Evolutionary conservation across 2,888 invertebrate species (phyloP).

Genomic region (Trissolcus brochymenae): DNA sequence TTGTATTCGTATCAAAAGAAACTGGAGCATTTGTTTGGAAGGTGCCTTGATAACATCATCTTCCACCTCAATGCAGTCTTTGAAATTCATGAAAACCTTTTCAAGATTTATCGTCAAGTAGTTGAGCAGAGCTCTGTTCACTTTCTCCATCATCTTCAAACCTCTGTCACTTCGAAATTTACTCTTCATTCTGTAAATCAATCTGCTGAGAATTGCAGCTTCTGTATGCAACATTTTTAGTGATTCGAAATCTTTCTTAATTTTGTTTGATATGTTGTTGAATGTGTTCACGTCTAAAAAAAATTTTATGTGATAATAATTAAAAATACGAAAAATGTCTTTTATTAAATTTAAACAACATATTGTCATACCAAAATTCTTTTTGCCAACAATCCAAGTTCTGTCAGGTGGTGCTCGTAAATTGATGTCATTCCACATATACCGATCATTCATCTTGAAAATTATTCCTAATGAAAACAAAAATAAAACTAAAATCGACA

Average conservation of each 20-base stretch:
- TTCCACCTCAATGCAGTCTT: slow-evolving; percentile 61
- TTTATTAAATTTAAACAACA: neutral
- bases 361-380: slow-evolving; percentile 63
- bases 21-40: slow-evolving; percentile 80
- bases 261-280: slow-evolving; percentile 51
- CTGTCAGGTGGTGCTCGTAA: slow-evolving; percentile 67
- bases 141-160: slow-evolving; percentile 78
- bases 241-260: slow-evolving; percentile 62
- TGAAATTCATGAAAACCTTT: slow-evolving; percentile 73
- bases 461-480: no score
- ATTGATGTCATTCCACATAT: slow-evolving; percentile 66
- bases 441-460: neutral
- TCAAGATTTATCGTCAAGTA: slow-evolving; percentile 77
- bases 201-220: slow-evolving; percentile 79
- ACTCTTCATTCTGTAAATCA: slow-evolving; percentile 80
- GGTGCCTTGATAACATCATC: slow-evolving; percentile 76
- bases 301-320: neutral
- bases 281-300: slow-evolving; percentile 57
- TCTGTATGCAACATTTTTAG: slow-evolving; percentile 79
- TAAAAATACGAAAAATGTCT: neutral
- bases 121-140: slow-evolving; percentile 78
- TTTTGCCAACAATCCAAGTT: slow-evolving; percentile 60
- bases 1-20: slow-evolving; percentile 78
- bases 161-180: slow-evolving; percentile 81
- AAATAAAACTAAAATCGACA: no score